These are phyloP conservation scores for Thumatha senex DNA, from an alignment of 2,888 invertebrate genomes.

Conservation along the genomic window DNA sequence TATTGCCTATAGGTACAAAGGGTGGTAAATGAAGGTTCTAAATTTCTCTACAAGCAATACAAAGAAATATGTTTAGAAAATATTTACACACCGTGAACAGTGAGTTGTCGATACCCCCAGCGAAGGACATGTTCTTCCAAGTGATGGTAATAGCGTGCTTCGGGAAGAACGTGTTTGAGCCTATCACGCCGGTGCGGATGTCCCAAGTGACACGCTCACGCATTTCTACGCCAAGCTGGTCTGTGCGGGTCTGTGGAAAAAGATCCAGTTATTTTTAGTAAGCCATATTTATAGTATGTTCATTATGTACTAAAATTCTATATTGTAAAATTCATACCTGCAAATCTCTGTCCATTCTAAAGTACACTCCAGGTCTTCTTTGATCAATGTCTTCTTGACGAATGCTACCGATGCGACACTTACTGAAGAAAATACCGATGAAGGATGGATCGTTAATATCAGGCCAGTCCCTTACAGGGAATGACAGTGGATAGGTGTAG, in stretches of 20 bases:
- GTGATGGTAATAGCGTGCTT: constrained; percentile 95
- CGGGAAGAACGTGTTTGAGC: constrained; percentile 94
- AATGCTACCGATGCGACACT: constrained; percentile 90
- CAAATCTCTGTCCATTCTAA: constrained; percentile 84
- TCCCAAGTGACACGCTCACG: constrained; percentile 94
- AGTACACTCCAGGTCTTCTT: constrained; percentile 92
- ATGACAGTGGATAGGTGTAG: constrained; percentile 92
- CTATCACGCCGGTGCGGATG: constrained; percentile 94
- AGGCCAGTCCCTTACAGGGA: constrained; percentile 95
- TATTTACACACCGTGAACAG: constrained; percentile 82
- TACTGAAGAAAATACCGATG: constrained; percentile 96
- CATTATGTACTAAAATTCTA: too few relatives aligned
- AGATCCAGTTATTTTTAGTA: neutral
- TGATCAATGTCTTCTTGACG: constrained; percentile 89
- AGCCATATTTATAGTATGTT: neutral
- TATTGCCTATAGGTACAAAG: too few relatives aligned
- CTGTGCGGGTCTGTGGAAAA: constrained; percentile 84
- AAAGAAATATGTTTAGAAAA: too few relatives aligned
- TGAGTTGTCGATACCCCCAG: constrained; percentile 92
- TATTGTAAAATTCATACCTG: constrained; percentile 50
- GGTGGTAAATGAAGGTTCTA: too few relatives aligned
- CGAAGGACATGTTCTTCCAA: constrained; percentile 98
- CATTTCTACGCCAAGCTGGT: constrained; percentile 93
- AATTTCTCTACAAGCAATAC: too few relatives aligned
- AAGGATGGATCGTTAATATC: constrained; percentile 94